Conservation (phyloP, 2,888 invertebrate genomes). For the Cheiracanthium punctorium region DNA sequence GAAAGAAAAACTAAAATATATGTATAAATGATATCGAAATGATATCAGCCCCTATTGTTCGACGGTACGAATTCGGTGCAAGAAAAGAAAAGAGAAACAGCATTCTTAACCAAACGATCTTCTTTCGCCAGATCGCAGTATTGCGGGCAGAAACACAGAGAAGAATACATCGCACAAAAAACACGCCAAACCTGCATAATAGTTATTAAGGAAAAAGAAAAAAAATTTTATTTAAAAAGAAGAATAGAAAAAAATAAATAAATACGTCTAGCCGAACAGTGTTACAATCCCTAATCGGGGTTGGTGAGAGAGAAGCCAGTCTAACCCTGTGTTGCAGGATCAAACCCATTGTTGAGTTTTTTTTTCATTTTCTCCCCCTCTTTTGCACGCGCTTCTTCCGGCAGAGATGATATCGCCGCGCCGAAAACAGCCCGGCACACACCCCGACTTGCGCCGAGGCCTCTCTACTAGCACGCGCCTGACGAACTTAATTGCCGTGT, state of each 20-base stretch:
- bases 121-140: neutral
- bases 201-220: neutral
- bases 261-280: too few relatives aligned
- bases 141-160: neutral
- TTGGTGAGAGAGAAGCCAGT: neutral
- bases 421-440: neutral
- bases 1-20: too few relatives aligned
- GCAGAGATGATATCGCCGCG: conserved; percentile 27
- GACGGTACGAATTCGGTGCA: neutral
- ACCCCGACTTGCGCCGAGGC: neutral
- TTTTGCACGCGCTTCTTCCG: conserved; percentile 42
- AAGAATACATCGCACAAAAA: neutral
- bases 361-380: conserved; percentile 11
- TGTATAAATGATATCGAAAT: too few relatives aligned
- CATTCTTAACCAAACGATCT: neutral
- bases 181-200: neutral
- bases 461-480: neutral
- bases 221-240: too few relatives aligned
- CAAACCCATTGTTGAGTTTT: conserved; percentile 40
- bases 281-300: neutral
- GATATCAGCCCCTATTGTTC: too few relatives aligned
- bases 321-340: conserved; percentile 25
- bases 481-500: too few relatives aligned
- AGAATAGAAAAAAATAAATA: too few relatives aligned
- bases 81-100: neutral